Evolutionary conservation across 2,797 vertebrate species (phyloP).

Genomic region (Enteromius anoplus): DNA sequence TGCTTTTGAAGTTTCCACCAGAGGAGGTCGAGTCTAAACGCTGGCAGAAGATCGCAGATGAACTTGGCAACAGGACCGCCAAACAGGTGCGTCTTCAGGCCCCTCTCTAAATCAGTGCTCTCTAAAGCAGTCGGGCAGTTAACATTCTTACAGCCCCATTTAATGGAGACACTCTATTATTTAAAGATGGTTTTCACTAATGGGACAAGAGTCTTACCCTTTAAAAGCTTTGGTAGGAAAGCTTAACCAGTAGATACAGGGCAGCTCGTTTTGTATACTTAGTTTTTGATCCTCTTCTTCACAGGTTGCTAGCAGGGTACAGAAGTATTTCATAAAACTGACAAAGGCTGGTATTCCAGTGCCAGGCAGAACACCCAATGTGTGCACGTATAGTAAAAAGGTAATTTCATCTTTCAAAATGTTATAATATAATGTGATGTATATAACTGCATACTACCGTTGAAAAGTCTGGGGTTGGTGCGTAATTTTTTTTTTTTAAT

Average conservation of each 20-base stretch:
- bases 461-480: neutral
- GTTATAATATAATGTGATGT: neutral
- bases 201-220: neutral
- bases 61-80: constrained; percentile 94
- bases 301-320: constrained; percentile 97
- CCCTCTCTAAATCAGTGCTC: neutral
- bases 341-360: constrained; percentile 99
- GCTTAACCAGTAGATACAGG: neutral
- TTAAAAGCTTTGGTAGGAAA: neutral
- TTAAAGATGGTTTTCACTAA: neutral
- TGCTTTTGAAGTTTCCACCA: constrained; percentile 94
- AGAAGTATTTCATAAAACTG: constrained; percentile 99
- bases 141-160: neutral
- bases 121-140: neutral
- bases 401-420: constrained; percentile 65
- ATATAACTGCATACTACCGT: neutral
- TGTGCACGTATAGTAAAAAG: constrained; percentile 99
- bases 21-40: constrained; percentile 95
- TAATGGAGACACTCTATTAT: neutral
- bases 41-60: constrained; percentile 99
- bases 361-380: constrained; percentile 95
- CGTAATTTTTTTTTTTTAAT: too few relatives aligned
- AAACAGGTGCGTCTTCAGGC: constrained; percentile 84
- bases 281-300: neutral
- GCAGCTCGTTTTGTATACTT: neutral